Percentiles rank a stretch among this genome's conserved stretches.
phyloP scores from a whole-genome alignment of 30 jellyfish, hydroid and myxozoan genomes.

The Mastigias papua region DNA sequence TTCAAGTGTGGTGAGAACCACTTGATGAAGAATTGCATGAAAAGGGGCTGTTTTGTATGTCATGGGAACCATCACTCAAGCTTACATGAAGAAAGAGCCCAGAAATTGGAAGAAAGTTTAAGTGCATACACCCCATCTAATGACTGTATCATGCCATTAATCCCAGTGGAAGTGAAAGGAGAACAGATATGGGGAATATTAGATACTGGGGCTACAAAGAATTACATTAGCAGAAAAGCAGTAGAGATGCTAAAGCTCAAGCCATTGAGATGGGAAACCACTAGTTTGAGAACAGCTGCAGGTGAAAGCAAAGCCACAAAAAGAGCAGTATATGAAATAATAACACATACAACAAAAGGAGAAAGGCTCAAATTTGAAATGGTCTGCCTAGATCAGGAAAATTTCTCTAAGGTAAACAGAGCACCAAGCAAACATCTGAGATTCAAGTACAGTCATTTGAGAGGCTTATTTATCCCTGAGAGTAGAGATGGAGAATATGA shows the following conservation, averaged over 20 bases:
- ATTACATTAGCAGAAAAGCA: constrained; percentile 40
- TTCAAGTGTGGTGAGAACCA: constrained; percentile 63
- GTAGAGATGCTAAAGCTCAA: constrained; percentile 17
- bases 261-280: constrained; percentile 57
- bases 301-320: constrained; percentile 19
- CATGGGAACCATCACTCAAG: constrained; percentile 68
- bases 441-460: constrained; percentile 41
- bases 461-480: constrained; percentile 57
- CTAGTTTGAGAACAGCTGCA: constrained; percentile 34
- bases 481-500: constrained; percentile 55
- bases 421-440: constrained; percentile 47
- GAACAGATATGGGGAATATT: constrained; percentile 35
- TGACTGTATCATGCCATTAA: constrained; percentile 63
- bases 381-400: constrained; percentile 36
- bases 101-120: constrained; percentile 16
- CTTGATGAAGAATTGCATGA: constrained; percentile 41
- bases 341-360: constrained; percentile 29
- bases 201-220: constrained; percentile 40
- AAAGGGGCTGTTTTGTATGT: constrained; percentile 54
- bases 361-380: constrained; percentile 50
- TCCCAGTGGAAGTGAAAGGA: constrained; percentile 38
- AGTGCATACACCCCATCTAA: constrained; percentile 30
- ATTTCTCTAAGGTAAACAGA: constrained; percentile 37
- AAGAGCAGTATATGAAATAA: constrained; percentile 42
- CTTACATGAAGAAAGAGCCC: constrained; percentile 53